These are phyloP conservation scores for Watsonalla binaria DNA, from an alignment of 2,888 invertebrate genomes.

Conservation along the genomic window DNA sequence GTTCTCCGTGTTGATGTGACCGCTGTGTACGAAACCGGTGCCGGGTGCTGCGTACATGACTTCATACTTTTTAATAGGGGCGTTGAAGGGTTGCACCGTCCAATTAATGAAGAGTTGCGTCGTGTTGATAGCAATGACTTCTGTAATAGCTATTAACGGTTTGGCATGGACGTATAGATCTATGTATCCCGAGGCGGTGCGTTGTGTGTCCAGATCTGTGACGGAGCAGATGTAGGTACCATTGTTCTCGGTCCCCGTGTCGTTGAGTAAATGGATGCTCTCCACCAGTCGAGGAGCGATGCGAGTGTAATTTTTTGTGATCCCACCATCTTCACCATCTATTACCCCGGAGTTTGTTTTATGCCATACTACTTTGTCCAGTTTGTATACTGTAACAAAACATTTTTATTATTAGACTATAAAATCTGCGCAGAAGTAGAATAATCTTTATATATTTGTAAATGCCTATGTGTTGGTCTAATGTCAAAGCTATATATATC, in stretches of 20 bases:
- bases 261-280: slow-evolving; percentile 69
- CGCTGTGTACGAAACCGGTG: slow-evolving; percentile 54
- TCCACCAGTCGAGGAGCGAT: slow-evolving; percentile 79
- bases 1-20: slow-evolving; percentile 80
- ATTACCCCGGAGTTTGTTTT: slow-evolving; percentile 26
- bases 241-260: slow-evolving; percentile 81
- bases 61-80: slow-evolving; percentile 77
- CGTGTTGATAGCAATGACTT: slow-evolving; percentile 86
- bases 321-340: slow-evolving; percentile 18
- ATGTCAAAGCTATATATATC: too few relatives aligned
- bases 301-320: slow-evolving; percentile 4
- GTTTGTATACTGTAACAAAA: slow-evolving; percentile 50
- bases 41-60: slow-evolving; percentile 30
- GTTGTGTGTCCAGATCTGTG: slow-evolving; percentile 45
- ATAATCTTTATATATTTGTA: too few relatives aligned
- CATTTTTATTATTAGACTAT: neutral
- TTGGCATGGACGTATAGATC: slow-evolving; percentile 82
- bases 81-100: slow-evolving; percentile 88
- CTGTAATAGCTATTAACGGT: slow-evolving; percentile 84
- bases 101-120: slow-evolving; percentile 89
- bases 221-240: slow-evolving; percentile 74
- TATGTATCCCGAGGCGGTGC: slow-evolving; percentile 58
- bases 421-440: too few relatives aligned
- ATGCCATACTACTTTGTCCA: slow-evolving; percentile 54
- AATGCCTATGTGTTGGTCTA: too few relatives aligned